These are phyloP conservation scores for Rhabdornis inornatus DNA, from an alignment of 2,113 vertebrate genomes.

Conservation along the genomic window DNA sequence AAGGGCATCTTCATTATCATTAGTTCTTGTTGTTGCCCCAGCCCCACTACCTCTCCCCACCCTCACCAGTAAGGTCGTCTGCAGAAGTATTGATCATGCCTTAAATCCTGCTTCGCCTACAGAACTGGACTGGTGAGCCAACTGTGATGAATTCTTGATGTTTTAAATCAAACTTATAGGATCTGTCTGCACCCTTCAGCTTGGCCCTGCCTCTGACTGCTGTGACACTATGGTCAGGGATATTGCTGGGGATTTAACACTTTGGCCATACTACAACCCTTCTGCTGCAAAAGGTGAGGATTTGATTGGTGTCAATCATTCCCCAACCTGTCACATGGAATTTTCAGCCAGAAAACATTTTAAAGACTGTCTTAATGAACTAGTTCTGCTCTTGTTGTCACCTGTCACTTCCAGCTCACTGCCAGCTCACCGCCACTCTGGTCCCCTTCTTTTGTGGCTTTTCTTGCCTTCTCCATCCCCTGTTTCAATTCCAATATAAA, in stretches of 20 bases:
- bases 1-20: background rate
- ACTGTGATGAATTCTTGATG: constrained; percentile 45
- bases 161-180: constrained; percentile 64
- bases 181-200: constrained; percentile 42
- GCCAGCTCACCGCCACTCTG: background rate
- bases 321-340: constrained; percentile 47
- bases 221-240: constrained; percentile 51
- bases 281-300: constrained; percentile 23
- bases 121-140: background rate
- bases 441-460: background rate
- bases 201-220: constrained; percentile 32
- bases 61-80: background rate
- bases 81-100: constrained; percentile 21
- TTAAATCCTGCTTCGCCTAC: constrained; percentile 26
- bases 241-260: constrained; percentile 61
- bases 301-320: constrained; percentile 73
- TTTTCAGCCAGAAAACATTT: constrained; percentile 54
- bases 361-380: constrained; percentile 69
- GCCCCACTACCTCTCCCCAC: background rate
- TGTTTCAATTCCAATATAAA: background rate
- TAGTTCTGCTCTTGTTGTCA: constrained; percentile 10
- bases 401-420: constrained; percentile 1
- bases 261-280: constrained; percentile 13
- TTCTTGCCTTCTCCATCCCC: background rate
- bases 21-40: background rate